These are phyloP conservation scores for Glyptemys insculpta DNA, from an alignment of 2,797 vertebrate species.

Conservation along the genomic window DNA sequence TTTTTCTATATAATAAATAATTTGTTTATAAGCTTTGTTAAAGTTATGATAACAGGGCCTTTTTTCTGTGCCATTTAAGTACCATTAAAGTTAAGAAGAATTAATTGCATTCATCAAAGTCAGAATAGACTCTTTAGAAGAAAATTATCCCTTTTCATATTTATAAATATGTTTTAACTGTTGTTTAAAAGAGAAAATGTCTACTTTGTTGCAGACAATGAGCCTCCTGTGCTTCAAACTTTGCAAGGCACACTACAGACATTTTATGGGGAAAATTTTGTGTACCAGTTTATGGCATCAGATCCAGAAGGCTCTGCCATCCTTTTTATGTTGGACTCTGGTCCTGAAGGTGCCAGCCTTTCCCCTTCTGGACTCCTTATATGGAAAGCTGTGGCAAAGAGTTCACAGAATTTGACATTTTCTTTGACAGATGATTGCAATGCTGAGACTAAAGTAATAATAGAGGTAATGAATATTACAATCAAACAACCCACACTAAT, in stretches of 20 bases:
- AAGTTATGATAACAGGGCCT: neutral
- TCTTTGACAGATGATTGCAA: constrained; percentile 86
- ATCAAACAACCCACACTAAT: constrained; percentile 6
- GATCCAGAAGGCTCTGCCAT: constrained; percentile 90
- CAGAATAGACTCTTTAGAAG: neutral
- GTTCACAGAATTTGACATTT: constrained; percentile 81
- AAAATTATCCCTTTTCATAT: neutral
- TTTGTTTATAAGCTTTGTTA: neutral
- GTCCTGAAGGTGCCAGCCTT: constrained; percentile 85
- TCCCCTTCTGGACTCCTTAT: constrained; percentile 88
- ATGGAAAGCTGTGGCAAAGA: constrained; percentile 83
- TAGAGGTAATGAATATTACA: constrained; percentile 82
- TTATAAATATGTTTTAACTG: neutral
- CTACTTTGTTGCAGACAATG: constrained; percentile 85
- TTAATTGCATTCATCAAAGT: neutral
- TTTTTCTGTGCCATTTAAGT: constrained; percentile 8
- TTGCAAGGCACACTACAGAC: constrained; percentile 79
- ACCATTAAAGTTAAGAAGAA: neutral
- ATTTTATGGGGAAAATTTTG: constrained; percentile 90
- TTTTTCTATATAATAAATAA: neutral
- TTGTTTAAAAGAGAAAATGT: constrained; percentile 30
- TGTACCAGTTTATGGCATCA: constrained; percentile 87
- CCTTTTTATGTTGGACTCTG: constrained; percentile 85
- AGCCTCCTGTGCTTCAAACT: constrained; percentile 84
- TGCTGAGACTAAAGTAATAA: constrained; percentile 79